A percentile compares a stretch with the other conserved stretches of the same genome.
Conservation (phyloP, 2,113 vertebrate genomes). For the Heteronetta atricapilla region DNA sequence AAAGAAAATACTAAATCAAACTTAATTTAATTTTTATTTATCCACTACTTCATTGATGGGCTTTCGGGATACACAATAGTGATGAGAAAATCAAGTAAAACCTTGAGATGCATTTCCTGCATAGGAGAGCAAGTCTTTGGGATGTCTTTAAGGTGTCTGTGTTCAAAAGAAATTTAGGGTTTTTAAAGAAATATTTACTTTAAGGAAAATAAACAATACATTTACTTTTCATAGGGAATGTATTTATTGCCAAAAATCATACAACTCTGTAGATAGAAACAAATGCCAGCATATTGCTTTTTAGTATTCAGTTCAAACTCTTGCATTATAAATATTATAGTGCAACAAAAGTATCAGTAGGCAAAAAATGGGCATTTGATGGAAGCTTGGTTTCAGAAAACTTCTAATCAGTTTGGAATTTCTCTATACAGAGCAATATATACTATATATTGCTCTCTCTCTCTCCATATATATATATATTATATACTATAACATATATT, state of each 20-base stretch:
- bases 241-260: neutral
- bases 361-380: neutral
- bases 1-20: neutral
- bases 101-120: neutral
- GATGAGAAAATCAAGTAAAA: neutral
- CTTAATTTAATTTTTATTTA: neutral
- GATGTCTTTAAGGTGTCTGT: neutral
- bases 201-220: neutral
- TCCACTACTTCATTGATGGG: neutral
- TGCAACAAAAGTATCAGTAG: neutral
- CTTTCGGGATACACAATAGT: neutral
- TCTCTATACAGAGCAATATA: neutral
- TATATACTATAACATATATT: too few species aligned
- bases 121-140: neutral
- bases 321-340: neutral
- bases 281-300: neutral
- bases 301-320: neutral
- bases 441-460: too few species aligned
- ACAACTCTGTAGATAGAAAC: neutral
- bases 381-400: neutral
- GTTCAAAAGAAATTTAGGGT: neutral
- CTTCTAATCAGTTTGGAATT: neutral
- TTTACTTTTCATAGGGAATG: neutral
- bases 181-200: neutral
- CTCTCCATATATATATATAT: too few species aligned